These are phyloP conservation scores for Jaculus jaculus DNA, from an alignment of 2,113 vertebrate species.

Conservation along the genomic window DNA sequence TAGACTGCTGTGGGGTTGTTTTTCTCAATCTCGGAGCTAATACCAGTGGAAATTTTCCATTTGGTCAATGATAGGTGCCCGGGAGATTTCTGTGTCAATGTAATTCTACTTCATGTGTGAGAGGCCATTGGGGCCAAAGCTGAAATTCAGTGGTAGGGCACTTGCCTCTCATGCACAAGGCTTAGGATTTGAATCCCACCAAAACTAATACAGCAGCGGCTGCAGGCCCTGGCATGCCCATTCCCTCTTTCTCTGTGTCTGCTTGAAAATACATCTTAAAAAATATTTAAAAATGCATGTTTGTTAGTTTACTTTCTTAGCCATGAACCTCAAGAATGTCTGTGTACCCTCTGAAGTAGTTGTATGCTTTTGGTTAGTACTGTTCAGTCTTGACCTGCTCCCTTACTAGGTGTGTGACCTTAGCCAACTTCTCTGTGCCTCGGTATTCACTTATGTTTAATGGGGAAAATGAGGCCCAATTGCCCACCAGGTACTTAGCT, in stretches of 20 bases:
- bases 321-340: background rate
- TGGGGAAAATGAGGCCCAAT: background rate
- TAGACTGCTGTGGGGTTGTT: background rate
- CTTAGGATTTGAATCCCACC: background rate
- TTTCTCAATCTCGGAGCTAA: background rate
- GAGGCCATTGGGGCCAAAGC: background rate
- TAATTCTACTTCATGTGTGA: background rate
- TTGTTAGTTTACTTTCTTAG: background rate
- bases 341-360: background rate
- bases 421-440: background rate
- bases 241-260: too few relatives aligned
- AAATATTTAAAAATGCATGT: conserved; percentile 3
- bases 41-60: background rate
- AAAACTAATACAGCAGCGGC: too few relatives aligned
- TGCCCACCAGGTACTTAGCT: background rate
- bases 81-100: background rate
- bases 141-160: background rate
- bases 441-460: background rate
- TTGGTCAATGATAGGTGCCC: background rate
- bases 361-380: background rate
- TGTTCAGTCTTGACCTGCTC: background rate
- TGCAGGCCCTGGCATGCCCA: too few relatives aligned
- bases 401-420: background rate
- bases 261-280: too few relatives aligned
- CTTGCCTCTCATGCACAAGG: background rate